These are phyloP conservation scores for Pantherophis alleghaniensis DNA, from an alignment of 2,797 vertebrate species.

Conservation along the genomic window DNA sequence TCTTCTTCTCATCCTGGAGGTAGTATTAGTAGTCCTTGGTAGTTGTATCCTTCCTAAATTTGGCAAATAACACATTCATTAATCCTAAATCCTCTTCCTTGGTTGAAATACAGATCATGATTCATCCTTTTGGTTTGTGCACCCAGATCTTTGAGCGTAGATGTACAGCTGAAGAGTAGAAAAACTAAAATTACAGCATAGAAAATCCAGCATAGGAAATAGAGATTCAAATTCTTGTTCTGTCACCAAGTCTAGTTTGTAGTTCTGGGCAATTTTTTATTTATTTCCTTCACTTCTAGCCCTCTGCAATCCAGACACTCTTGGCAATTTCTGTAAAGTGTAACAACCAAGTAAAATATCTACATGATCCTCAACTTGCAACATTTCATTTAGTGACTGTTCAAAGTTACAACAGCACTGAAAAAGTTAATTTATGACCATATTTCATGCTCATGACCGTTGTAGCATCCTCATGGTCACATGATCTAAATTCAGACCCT, in stretches of 20 bases:
- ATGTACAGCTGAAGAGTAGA: background rate
- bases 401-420: background rate
- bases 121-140: background rate
- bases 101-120: background rate
- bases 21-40: background rate
- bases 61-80: background rate
- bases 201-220: background rate
- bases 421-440: background rate
- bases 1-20: background rate
- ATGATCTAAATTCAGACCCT: too few species aligned
- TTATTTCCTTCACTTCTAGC: background rate
- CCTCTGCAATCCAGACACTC: background rate
- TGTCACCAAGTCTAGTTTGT: background rate
- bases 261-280: background rate
- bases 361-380: background rate
- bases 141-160: background rate
- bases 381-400: background rate
- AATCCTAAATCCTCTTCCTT: background rate
- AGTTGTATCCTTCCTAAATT: background rate
- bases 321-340: background rate
- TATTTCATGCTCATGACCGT: too few species aligned
- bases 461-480: too few species aligned
- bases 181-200: background rate
- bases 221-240: background rate
- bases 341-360: background rate